These are phyloP conservation scores for Antechinus stuartii DNA, from an alignment of 2,113 vertebrate species.

Conservation along the genomic window DNA sequence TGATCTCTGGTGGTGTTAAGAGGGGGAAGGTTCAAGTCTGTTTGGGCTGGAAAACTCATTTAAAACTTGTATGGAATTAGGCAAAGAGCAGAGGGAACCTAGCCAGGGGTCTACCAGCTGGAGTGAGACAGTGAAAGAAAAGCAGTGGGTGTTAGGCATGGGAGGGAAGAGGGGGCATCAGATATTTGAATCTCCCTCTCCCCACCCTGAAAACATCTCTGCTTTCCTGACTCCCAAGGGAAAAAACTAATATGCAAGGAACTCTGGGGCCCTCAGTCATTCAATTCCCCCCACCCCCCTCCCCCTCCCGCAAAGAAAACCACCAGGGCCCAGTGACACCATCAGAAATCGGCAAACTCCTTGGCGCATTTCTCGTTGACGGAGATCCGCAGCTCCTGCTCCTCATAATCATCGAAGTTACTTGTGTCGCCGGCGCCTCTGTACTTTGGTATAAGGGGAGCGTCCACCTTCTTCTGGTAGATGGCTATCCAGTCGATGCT, in stretches of 20 bases:
- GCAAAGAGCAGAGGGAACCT: conserved; percentile 3
- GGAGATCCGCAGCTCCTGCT: conserved; percentile 93
- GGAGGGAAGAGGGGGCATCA: conserved; percentile 29
- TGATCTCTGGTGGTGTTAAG: neutral
- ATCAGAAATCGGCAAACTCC: conserved; percentile 95
- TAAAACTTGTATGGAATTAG: conserved; percentile 31
- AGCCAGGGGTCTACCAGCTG: neutral
- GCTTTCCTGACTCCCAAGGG: conserved; percentile 43
- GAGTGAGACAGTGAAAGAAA: neutral
- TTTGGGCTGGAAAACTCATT: conserved; percentile 41
- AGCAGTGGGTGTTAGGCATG: neutral
- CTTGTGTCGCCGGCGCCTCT: conserved; percentile 95
- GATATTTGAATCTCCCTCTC: conserved; percentile 28
- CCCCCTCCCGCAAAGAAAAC: conserved; percentile 55
- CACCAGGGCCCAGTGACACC: conserved; percentile 61
- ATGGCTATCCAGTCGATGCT: conserved; percentile 96
- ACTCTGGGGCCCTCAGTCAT: conserved; percentile 75
- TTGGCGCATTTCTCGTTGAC: conserved; percentile 94
- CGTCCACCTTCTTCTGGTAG: conserved; percentile 95
- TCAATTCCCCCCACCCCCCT: conserved; percentile 63
- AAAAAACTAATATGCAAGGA: conserved; percentile 62
- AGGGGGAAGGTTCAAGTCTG: too few relatives aligned
- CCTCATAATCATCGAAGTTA: conserved; percentile 96
- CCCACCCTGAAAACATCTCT: conserved; percentile 38
- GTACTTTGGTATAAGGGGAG: conserved; percentile 94